Evolutionary conservation across 1,140 invertebrate genomes (phyloP), one percentile per base, ranked within the genome.

Genomic region (Drosophila oshimai): DNA sequence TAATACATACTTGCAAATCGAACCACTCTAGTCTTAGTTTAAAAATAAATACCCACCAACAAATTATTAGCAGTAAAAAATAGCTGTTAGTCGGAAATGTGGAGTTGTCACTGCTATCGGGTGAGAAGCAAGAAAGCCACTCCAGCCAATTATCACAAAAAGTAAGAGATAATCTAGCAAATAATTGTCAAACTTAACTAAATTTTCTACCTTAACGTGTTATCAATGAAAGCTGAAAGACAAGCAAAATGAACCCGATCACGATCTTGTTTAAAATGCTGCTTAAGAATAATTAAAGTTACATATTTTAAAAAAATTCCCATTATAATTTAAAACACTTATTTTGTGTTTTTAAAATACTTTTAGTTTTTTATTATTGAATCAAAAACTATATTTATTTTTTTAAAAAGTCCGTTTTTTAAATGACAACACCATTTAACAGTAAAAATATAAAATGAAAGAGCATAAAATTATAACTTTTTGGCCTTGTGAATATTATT

Each of bases 101-200:
- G 9, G 46, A 6, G 20, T 31, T 58, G 57, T 41, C 51, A 64
- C n/a, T 33, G 33, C 60, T 64, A 64, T 65, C 42, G 61, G 26
- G 17, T 18, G 2, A 15, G 20, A 31, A 31, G n/a, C 17, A 24
- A 10, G 41, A 45, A 57, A 57, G 22, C 41, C 12, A 49, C 61
- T 65, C 22, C 24, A 64, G 34, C 41, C 20, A 37, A 65, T 49
- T 64, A 65, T 65, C 61, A 13, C 15, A 12, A 22, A 62, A 37
- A 6, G n/a, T 2, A 4, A 17, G 4, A 64, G 61, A 65, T 65
- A 65, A 65, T 65, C 61, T 34, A 17, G 5, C 39, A 44, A 37
- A 26, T 34, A 24, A 26, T 58, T 58, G 33, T 29, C 33, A 39
- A 9, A 60, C 12, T 20, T 13, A 29, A 39, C 31, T 22, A 55